Percentiles rank a stretch among this genome's conserved stretches.
phyloP scores from a whole-genome alignment of 2,113 vertebrate genomes.

The Tetrao urogallus region DNA sequence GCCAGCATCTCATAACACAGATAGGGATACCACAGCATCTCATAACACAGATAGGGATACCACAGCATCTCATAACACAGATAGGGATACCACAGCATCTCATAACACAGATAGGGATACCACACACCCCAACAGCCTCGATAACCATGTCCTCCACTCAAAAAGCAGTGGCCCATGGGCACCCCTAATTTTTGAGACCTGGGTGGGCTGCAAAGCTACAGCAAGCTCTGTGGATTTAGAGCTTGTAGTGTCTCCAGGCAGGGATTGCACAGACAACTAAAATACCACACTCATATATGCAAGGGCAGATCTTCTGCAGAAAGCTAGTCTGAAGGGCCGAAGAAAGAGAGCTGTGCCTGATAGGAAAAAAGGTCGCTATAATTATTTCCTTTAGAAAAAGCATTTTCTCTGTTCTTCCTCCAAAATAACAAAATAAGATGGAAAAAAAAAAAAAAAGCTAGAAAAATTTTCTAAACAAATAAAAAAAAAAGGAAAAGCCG shows the following conservation, averaged over 20 bases:
- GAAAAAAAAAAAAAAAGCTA: background rate
- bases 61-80: rapidly evolving
- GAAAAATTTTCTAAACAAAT: slow-evolving; percentile 9
- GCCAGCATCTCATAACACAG: rapidly evolving
- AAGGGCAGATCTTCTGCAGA: background rate
- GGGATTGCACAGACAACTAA: background rate
- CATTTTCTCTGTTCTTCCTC: background rate
- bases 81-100: too few species aligned
- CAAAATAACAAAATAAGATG: background rate
- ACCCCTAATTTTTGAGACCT: background rate
- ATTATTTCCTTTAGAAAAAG: background rate
- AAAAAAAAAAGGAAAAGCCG: background rate
- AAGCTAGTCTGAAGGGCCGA: background rate
- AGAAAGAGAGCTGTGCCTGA: background rate
- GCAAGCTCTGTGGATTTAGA: background rate
- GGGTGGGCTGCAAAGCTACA: background rate
- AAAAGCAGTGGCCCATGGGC: too few species aligned
- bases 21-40: too few species aligned
- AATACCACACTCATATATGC: background rate
- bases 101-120: rapidly evolving
- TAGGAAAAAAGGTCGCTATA: background rate
- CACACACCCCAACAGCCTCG: rapidly evolving
- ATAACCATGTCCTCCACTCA: rapidly evolving
- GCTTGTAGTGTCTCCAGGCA: background rate
- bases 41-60: too few species aligned